These are phyloP conservation scores for Augiades crinisus DNA, from an alignment of 2,888 invertebrate species.

Conservation along the genomic window DNA sequence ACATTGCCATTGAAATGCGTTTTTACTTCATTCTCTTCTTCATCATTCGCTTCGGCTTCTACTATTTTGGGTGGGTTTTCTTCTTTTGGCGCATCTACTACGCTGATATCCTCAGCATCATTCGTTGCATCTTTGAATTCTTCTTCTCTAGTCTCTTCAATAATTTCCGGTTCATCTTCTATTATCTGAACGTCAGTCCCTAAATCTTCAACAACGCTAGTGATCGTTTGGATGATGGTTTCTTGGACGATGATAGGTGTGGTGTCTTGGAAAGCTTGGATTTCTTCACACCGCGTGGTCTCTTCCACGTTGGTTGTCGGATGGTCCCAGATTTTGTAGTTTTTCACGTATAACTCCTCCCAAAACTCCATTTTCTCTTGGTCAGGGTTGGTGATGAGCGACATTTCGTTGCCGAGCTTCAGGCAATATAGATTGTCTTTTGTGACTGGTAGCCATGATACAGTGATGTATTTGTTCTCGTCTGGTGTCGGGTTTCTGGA, in stretches of 20 bases:
- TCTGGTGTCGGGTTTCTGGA: constrained; percentile 72
- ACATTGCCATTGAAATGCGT: constrained; percentile 43
- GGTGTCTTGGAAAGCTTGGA: constrained; percentile 26
- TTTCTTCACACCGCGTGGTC: constrained; percentile 25
- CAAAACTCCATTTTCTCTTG: constrained; percentile 70
- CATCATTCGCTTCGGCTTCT: constrained; percentile 28
- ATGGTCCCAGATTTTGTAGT: constrained; percentile 67
- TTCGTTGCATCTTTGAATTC: background rate
- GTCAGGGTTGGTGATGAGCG: constrained; percentile 53
- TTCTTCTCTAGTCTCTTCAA: background rate
- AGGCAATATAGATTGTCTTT: constrained; percentile 62
- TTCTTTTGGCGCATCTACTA: constrained; percentile 9
- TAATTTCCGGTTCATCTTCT: background rate
- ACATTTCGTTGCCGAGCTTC: constrained; percentile 55
- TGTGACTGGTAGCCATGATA: constrained; percentile 65
- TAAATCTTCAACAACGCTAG: constrained; percentile 9
- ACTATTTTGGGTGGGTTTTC: constrained; percentile 22
- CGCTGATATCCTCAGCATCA: background rate
- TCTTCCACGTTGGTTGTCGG: constrained; percentile 38
- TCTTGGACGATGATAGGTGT: constrained; percentile 33
- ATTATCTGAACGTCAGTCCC: constrained; percentile 1
- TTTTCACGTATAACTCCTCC: constrained; percentile 61
- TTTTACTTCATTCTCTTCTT: constrained; percentile 36
- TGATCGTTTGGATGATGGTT: constrained; percentile 28
- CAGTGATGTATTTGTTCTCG: constrained; percentile 60